Conservation (phyloP, 2,113 vertebrate genomes). For the Etia nguti region DNA sequence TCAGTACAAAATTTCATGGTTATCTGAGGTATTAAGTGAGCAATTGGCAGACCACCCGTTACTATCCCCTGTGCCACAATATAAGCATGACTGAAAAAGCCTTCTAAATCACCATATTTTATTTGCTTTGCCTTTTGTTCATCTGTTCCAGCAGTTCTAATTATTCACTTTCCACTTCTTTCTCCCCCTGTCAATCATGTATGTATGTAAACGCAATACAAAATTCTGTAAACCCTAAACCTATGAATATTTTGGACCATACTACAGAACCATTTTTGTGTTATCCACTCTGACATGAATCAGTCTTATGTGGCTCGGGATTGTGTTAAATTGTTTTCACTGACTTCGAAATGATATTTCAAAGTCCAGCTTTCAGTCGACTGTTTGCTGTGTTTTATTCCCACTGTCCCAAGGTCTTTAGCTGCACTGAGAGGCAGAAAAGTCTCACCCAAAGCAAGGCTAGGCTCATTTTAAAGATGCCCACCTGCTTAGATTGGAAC, state of each 20-base stretch:
- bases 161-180: not conserved
- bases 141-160: not conserved
- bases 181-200: not conserved
- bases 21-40: not conserved
- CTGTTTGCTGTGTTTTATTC: not conserved
- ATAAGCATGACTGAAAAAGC: not conserved
- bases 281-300: not conserved
- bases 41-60: not conserved
- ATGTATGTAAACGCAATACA: not conserved
- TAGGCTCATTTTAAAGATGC: not conserved
- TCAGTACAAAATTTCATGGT: not conserved
- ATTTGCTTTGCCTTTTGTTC: not conserved
- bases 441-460: not conserved
- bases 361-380: not conserved
- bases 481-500: not conserved
- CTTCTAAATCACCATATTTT: not conserved
- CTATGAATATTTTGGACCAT: not conserved
- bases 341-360: not conserved
- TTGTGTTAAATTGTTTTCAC: slow-evolving; percentile 3
- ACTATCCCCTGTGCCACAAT: not conserved
- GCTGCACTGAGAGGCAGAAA: not conserved
- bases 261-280: not conserved
- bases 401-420: not conserved
- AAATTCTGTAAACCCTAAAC: not conserved
- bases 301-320: not conserved